Conservation (phyloP, 2,888 invertebrate genomes). For the Meandrusa payeni region DNA sequence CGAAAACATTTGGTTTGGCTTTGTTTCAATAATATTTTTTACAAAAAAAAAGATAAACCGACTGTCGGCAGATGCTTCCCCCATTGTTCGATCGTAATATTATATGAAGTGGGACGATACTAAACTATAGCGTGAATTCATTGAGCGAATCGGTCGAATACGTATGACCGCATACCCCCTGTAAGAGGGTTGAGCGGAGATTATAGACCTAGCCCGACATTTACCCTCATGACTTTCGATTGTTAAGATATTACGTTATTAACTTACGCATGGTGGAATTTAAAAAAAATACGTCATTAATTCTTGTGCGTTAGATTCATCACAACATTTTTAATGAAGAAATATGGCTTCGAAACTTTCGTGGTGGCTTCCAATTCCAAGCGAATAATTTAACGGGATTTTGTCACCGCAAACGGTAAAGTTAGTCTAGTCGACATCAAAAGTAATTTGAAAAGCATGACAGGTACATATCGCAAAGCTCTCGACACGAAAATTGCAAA, state of each 20-base stretch:
- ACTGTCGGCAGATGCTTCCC: background rate
- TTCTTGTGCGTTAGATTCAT: background rate
- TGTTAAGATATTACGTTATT: conserved; percentile 32
- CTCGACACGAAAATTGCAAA: conserved; percentile 73
- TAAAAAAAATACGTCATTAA: conserved; percentile 3
- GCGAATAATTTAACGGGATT: conserved; percentile 32
- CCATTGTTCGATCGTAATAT: conserved; percentile 4
- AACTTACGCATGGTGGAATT: conserved; percentile 18
- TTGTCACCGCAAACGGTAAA: conserved; percentile 49
- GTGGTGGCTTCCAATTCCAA: background rate
- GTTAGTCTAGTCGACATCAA: conserved; percentile 54
- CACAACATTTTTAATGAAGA: background rate
- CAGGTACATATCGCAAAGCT: conserved; percentile 65
- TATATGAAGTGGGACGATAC: conserved; percentile 44
- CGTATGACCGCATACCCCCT: conserved; percentile 45
- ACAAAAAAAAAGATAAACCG: background rate
- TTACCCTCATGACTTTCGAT: conserved; percentile 43
- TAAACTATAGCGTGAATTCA: conserved; percentile 46
- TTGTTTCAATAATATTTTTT: too few relatives aligned
- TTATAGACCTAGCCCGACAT: conserved; percentile 47
- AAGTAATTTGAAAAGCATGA: conserved; percentile 69
- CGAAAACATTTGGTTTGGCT: too few relatives aligned
- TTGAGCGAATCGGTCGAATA: conserved; percentile 44
- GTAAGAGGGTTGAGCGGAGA: conserved; percentile 40
- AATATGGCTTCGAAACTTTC: background rate